phyloP scores from a whole-genome alignment of 2,888 invertebrate genomes.

The Noctua pronuba region DNA sequence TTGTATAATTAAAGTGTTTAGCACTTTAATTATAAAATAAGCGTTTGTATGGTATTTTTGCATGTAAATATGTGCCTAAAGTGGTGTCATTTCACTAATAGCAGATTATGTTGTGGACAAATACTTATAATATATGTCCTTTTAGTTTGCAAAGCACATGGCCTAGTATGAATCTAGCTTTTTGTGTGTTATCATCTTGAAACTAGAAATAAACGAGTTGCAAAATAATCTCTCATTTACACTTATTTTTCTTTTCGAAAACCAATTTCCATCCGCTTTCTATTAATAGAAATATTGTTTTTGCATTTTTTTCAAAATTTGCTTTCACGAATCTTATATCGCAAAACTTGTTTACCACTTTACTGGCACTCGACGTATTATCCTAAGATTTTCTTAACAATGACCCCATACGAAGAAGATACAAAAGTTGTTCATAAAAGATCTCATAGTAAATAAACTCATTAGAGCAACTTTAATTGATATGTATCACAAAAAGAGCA shows the following conservation, averaged over 20 bases:
- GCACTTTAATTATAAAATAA: too few relatives aligned
- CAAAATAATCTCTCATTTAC: too few relatives aligned
- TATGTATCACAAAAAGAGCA: slow-evolving; percentile 6
- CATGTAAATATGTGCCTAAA: neutral
- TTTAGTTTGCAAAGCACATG: neutral
- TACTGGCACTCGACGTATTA: too few relatives aligned
- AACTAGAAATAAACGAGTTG: neutral
- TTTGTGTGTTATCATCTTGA: neutral
- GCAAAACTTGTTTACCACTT: neutral
- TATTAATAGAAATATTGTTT: too few relatives aligned
- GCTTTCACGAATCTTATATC: neutral
- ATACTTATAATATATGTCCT: neutral
- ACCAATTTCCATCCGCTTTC: too few relatives aligned
- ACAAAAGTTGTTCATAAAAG: neutral
- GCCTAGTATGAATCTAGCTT: neutral
- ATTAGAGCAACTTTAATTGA: slow-evolving; percentile 6
- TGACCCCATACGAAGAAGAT: neutral
- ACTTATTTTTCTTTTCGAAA: too few relatives aligned
- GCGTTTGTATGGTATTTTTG: neutral
- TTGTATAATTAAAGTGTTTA: slow-evolving; percentile 9
- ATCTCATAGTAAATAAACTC: neutral
- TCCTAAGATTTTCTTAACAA: neutral
- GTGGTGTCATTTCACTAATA: slow-evolving; percentile 10
- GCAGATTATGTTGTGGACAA: slow-evolving; percentile 12
- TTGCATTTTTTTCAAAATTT: neutral